phyloP scores from a whole-genome alignment of 2,797 vertebrate species.

The Pseudotriccus pelzelni region DNA sequence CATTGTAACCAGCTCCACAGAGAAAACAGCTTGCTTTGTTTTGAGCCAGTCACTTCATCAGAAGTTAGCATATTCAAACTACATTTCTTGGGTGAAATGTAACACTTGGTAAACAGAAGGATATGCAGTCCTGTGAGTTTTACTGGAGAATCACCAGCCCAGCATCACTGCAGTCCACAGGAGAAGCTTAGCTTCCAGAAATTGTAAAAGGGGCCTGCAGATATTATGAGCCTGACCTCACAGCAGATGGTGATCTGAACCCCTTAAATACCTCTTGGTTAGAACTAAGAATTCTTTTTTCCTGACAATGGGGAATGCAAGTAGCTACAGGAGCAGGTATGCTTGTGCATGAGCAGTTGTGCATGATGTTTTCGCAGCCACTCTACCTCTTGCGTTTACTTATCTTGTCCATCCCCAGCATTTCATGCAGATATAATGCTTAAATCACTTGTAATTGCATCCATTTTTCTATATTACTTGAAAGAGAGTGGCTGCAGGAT shows the following conservation, averaged over 20 bases:
- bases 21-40: not conserved
- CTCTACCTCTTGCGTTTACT: not conserved
- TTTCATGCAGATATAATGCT: not conserved
- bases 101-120: not conserved
- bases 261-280: not conserved
- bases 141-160: not conserved
- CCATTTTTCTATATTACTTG: not conserved
- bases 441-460: not conserved
- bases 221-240: not conserved
- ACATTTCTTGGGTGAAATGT: not conserved
- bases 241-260: not conserved
- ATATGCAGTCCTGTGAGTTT: not conserved
- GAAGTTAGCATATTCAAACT: not conserved
- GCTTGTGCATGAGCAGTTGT: too few species aligned
- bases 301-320: not conserved
- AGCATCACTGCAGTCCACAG: not conserved
- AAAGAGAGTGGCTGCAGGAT: not conserved
- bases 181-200: not conserved
- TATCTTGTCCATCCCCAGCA: not conserved
- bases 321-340: not conserved
- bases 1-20: not conserved
- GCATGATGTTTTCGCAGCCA: fast-evolving
- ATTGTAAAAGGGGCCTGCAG: not conserved
- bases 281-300: not conserved
- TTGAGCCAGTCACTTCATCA: not conserved